A percentile compares a stretch with the other conserved stretches of the same genome.
Conservation (phyloP, 2,797 vertebrate genomes). For the Rhabdophis nuchalis region DNA sequence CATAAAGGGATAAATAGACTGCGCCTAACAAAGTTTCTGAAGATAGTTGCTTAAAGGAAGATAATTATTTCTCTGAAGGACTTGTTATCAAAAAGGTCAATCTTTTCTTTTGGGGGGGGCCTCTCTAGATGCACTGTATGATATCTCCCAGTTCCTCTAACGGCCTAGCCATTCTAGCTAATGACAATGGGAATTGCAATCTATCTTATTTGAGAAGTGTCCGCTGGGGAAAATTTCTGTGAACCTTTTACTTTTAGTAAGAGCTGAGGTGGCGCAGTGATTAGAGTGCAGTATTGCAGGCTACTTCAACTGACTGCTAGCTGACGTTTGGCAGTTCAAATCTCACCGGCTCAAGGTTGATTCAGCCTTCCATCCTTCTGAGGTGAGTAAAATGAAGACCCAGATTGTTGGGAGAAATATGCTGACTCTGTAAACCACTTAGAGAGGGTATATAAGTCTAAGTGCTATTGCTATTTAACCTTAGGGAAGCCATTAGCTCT, state of each 20-base stretch:
- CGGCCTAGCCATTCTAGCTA: not conserved
- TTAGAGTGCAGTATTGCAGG: too few relatives aligned
- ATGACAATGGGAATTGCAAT: not conserved
- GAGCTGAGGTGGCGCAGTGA: too few relatives aligned
- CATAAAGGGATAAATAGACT: not conserved
- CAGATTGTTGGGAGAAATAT: too few relatives aligned
- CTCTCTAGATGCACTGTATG: not conserved
- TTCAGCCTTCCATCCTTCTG: too few relatives aligned
- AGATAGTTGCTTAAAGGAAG: not conserved
- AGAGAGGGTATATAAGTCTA: too few relatives aligned
- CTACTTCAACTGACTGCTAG: too few relatives aligned
- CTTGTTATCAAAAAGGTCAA: not conserved
- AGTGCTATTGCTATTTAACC: too few relatives aligned
- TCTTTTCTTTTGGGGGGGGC: too few relatives aligned
- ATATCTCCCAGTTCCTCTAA: not conserved
- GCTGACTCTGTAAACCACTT: too few relatives aligned
- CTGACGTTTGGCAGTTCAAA: too few relatives aligned
- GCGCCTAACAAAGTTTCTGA: not conserved
- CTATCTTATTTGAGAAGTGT: not conserved
- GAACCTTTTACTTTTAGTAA: not conserved
- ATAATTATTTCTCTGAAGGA: not conserved
- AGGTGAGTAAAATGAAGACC: too few relatives aligned
- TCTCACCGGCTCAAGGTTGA: too few relatives aligned
- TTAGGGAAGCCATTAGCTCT: not conserved
- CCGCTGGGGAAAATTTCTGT: not conserved